Conservation (phyloP, 2,888 invertebrate genomes). For the Schizaphis graminum region DNA sequence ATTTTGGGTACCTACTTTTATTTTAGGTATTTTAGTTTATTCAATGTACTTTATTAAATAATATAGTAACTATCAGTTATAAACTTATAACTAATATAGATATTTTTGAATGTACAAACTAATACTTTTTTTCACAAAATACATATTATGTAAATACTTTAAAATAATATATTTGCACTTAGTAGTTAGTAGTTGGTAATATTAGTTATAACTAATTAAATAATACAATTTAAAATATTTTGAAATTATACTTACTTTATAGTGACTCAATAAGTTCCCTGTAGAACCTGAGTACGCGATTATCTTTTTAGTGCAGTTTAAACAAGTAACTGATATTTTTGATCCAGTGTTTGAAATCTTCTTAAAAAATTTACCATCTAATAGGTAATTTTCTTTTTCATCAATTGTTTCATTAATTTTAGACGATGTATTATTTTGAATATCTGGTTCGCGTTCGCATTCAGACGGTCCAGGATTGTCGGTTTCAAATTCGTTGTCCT, state of each 20-base stretch:
- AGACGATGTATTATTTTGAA: not conserved
- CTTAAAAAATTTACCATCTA: not conserved
- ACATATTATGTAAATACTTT: not conserved
- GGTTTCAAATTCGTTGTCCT: not conserved
- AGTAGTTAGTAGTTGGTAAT: not conserved
- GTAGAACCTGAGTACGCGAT: not conserved
- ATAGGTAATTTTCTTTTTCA: not conserved
- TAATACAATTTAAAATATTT: not conserved
- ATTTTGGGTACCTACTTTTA: not conserved
- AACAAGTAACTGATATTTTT: not conserved
- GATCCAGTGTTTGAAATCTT: not conserved
- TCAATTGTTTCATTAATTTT: not conserved
- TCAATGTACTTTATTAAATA: not conserved
- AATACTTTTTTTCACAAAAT: not conserved
- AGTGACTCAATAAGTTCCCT: not conserved
- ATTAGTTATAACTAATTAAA: not conserved
- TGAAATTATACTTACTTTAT: not conserved
- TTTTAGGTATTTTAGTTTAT: not conserved
- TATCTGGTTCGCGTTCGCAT: not conserved
- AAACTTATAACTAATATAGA: not conserved
- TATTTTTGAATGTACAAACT: not conserved
- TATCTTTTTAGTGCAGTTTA: not conserved
- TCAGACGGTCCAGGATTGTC: not conserved
- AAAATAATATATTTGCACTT: not conserved
- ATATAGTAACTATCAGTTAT: not conserved